Base-by-base conservation (phyloP, 1,140 invertebrate genomes). In the Pseudomyrmex cubaensis region DNA sequence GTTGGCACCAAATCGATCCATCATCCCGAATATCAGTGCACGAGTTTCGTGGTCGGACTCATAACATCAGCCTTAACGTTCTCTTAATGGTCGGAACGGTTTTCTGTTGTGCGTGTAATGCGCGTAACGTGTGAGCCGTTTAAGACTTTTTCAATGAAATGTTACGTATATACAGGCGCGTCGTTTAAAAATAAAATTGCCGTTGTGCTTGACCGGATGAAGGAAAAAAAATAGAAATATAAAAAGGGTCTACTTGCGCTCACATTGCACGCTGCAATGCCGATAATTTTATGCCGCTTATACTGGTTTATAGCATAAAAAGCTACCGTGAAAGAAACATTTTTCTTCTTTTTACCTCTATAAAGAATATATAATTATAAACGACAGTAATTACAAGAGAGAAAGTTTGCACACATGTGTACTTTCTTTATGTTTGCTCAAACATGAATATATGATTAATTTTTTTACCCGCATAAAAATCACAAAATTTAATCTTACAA, bases 1-100 rank as follows among this genome's bases (percentile, higher is more conserved):
- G 66, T 80, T 70, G 76, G 66, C 76, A 72, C 44, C 76, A 46
- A 72, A 72, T 80, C 76, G 76, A 80, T 80, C 66, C 76, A 80
- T 80, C 76, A 80, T 80, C 76, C 76, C 66, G 22, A 78, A 78
- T 78, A 78, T 78, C 64, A 66, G 50, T 69, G 76, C 76, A 48
- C 66, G 52, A 52, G 52, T 78, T 56, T 70, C 76, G 22, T 54
- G 17, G 44, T 52, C 17, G 35, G 5, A 35, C 50, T 13, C 35
- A 52, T 67, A 76, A 64, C 73, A 61, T n/a, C 54, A 46, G 72
- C 66, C 56, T 72, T 72, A 80, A 80, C 76, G 76, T 70, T 59
- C 66, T 70, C 76, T 70, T 72, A 70, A 80, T 80, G 64, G 44
- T 46, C 66, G 66, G 56, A 72, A 48, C 76, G 54, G 9, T 25